Conservation (phyloP, 2,113 vertebrate genomes). For the Bos javanicus region DNA sequence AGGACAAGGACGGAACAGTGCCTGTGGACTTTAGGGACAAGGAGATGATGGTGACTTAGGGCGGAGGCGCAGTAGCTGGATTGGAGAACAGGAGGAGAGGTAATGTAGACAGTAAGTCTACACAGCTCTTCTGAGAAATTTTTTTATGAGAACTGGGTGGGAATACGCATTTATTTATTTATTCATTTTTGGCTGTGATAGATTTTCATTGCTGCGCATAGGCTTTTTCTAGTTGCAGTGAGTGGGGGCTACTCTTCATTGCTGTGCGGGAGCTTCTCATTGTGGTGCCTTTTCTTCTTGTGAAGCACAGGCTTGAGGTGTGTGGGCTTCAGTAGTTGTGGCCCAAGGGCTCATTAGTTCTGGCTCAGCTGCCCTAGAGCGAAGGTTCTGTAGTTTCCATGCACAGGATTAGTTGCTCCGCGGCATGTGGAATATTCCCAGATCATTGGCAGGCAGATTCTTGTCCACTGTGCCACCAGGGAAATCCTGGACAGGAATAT, state of each 20-base stretch:
- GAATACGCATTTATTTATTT: neutral
- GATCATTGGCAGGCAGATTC: neutral
- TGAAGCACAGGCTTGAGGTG: neutral
- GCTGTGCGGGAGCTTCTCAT: neutral
- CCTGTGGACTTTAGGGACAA: neutral
- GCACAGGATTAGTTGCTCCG: neutral
- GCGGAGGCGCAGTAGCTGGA: neutral
- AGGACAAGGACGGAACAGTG: neutral
- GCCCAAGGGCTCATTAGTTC: neutral
- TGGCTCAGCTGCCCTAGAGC: neutral
- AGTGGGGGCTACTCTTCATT: neutral
- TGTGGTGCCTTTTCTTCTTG: neutral
- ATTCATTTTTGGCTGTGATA: neutral
- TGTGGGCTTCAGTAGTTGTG: neutral
- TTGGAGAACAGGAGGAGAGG: neutral
- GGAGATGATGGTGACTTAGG: neutral
- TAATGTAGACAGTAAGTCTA: neutral
- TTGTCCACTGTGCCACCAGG: neutral
- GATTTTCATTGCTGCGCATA: neutral
- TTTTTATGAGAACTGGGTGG: neutral
- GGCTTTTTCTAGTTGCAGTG: neutral
- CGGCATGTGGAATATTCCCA: neutral
- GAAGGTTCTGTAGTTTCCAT: neutral
- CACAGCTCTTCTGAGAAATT: neutral
- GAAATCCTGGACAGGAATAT: neutral